These are phyloP conservation scores for Ondatra zibethicus DNA, from an alignment of 2,113 vertebrate genomes.

Conservation along the genomic window DNA sequence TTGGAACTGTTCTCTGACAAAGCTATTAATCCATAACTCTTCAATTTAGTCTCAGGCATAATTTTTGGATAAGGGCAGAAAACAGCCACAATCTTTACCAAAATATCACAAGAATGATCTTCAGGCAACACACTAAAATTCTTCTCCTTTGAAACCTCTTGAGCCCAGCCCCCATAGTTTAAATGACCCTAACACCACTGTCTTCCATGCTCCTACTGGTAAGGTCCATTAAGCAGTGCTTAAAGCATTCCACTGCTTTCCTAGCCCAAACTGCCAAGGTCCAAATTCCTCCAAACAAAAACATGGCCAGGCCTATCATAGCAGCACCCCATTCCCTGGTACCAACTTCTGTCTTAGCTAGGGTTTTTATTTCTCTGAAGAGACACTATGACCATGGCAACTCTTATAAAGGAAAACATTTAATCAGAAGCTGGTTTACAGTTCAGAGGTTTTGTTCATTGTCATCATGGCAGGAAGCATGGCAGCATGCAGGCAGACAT, in stretches of 20 bases:
- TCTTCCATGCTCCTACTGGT: not conserved
- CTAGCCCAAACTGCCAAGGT: not conserved
- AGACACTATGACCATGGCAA: not conserved
- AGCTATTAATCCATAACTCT: no score
- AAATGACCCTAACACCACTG: not conserved
- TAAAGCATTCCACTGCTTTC: not conserved
- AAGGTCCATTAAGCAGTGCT: not conserved
- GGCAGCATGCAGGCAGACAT: not conserved
- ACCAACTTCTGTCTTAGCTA: not conserved
- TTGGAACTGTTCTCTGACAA: no score
- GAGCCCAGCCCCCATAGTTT: not conserved
- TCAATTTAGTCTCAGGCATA: not conserved
- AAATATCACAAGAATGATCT: no score
- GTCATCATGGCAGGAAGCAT: not conserved
- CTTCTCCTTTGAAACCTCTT: not conserved
- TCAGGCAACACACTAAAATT: not conserved
- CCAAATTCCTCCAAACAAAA: not conserved
- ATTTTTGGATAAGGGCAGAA: not conserved
- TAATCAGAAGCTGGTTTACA: not conserved
- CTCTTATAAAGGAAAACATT: not conserved
- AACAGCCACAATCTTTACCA: no score
- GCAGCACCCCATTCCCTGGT: not conserved
- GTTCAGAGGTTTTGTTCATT: not conserved
- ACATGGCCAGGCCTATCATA: not conserved
- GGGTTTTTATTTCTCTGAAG: not conserved